Base-by-base conservation (phyloP, 2,797 vertebrate genomes). In the Aratinga solstitialis region DNA sequence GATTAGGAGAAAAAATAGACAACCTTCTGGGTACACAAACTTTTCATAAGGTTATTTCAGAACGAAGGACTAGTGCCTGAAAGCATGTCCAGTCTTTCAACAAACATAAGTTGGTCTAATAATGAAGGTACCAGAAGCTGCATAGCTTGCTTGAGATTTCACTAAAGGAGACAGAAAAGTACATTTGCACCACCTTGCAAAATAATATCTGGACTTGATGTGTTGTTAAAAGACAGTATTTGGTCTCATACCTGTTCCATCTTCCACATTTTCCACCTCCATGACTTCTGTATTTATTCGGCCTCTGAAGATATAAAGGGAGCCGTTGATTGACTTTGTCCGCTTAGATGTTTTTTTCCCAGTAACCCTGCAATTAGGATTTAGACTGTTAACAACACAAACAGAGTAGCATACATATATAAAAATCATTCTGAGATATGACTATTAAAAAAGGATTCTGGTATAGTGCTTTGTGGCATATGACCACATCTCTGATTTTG, bases 311-410 rank as follows among this genome's bases (percentile, higher is more conserved):
- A 99, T 98, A 95, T 99, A 99, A 68, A 98, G 98, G 75, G 99
- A 99, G 62, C 99, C 99, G 1, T 99, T 99, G 98, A 99, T 98
- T 61, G 99, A 99, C 96, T 99, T 99, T 68, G 99, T 99, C 97
- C 99, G 98, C 96, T 99, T 99, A 71, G 99, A 99, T 65, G 98
- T 2, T 97, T 99, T 99, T 97, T 99, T 99, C 93, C 99, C 99
- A 58, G 99, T 98, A 94, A 99, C 99, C 97, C 99, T 99, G 95
- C 66, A 98, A 97, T 96, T 73, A 94, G 67, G 79, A 96, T 96
- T 97, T 62, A 76, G 80, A 95, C 8, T n/a, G 42, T 95, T 48
- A 93, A 77, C 32, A 80, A 84, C 32, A 72, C 40, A 42, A 87
- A 78, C 38, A 2, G 22, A 10, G 53, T 61, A 58, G 24, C 56